phyloP scores from a whole-genome alignment of 2,797 vertebrate genomes.

The Crenuchus spilurus region DNA sequence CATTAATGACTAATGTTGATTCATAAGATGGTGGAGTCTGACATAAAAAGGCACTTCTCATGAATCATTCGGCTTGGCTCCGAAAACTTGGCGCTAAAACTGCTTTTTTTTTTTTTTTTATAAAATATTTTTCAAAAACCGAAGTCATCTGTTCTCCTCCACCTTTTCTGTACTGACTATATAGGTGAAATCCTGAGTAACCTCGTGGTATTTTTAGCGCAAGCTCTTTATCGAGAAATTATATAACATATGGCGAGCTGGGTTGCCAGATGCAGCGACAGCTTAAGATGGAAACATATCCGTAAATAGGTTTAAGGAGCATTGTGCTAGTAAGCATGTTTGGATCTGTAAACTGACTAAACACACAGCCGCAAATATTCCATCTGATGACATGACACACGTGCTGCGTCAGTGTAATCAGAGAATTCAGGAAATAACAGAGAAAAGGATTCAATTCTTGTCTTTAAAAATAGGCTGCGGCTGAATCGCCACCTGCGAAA shows the following conservation, averaged over 20 bases:
- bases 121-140: not conserved
- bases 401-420: not conserved
- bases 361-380: conserved; percentile 2
- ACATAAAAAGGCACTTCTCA: conserved; percentile 65
- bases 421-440: conserved; percentile 9
- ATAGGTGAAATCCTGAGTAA: not conserved
- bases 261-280: conserved; percentile 20
- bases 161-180: not conserved
- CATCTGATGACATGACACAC: not conserved
- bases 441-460: not conserved
- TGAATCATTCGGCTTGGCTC: conserved; percentile 61
- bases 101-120: not conserved
- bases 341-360: conserved; percentile 8
- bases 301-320: conserved; percentile 8
- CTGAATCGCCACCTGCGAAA: conserved; percentile 20
- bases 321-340: not conserved
- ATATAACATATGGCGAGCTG: conserved; percentile 17
- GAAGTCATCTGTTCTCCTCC: not conserved
- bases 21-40: conserved; percentile 31
- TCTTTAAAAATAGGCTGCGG: conserved; percentile 8
- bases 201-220: conserved; percentile 16
- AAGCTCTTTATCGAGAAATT: conserved; percentile 36
- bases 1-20: conserved; percentile 56
- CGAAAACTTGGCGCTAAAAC: not conserved
- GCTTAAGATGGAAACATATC: conserved; percentile 29